Conservation (phyloP, 2,113 vertebrate species). For the Lepisosteus osseus region DNA sequence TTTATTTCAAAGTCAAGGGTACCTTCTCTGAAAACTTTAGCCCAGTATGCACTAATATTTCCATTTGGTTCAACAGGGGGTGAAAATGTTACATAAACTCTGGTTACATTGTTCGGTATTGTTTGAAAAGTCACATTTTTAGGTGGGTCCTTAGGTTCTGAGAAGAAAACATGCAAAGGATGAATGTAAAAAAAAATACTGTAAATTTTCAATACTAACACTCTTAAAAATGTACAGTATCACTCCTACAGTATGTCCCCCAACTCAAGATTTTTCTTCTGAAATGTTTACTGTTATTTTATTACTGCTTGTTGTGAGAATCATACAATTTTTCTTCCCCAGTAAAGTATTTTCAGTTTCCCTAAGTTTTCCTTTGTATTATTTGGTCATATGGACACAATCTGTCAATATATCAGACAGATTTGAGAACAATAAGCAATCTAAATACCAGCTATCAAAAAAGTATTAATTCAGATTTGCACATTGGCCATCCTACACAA, state of each 20-base stretch:
- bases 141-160: slow-evolving; percentile 89
- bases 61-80: slow-evolving; percentile 87
- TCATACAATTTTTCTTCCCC: no score
- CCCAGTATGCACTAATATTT: slow-evolving; percentile 85
- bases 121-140: slow-evolving; percentile 83
- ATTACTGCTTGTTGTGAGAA: no score
- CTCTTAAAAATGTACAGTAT: background rate
- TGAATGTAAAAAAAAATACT: background rate
- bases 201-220: background rate
- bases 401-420: no score
- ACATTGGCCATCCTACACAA: no score
- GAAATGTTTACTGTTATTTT: no score
- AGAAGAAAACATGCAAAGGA: slow-evolving; percentile 34
- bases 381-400: no score
- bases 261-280: no score
- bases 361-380: no score
- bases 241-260: background rate
- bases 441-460: no score
- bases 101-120: slow-evolving; percentile 83
- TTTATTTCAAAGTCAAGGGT: slow-evolving; percentile 69
- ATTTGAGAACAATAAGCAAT: no score
- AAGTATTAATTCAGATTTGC: no score
- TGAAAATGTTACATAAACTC: slow-evolving; percentile 81
- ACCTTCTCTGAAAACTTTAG: slow-evolving; percentile 75
- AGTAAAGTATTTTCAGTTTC: no score